Percentiles rank a stretch among this genome's conserved stretches.
These are phyloP conservation scores for Drosophila longiperda DNA, from an alignment of 2,888 invertebrate genomes.

Conservation along the genomic window DNA sequence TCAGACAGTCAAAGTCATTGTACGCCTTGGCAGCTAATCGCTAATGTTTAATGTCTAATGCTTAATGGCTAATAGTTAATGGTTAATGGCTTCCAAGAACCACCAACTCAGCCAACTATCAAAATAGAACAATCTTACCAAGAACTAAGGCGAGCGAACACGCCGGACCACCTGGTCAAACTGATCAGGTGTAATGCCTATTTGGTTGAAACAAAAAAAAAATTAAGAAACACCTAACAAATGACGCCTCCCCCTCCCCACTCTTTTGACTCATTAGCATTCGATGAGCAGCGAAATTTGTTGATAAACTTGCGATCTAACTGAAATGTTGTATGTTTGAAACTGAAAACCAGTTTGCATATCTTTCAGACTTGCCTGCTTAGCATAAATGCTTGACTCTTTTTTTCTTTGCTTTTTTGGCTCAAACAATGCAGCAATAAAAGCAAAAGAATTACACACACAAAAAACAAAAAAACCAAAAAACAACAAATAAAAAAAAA, in stretches of 20 bases:
- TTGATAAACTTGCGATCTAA: conserved; percentile 32
- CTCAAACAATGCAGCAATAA: conserved; percentile 61
- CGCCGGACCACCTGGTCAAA: conserved; percentile 61
- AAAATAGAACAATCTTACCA: conserved; percentile 77
- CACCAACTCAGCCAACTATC: conserved; percentile 48
- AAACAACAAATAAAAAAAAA: conserved; percentile 12
- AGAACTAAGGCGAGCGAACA: conserved; percentile 46
- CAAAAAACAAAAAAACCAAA: conserved; percentile 1
- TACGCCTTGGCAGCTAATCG: conserved; percentile 47
- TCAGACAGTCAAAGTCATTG: conserved; percentile 70
- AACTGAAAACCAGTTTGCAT: conserved; percentile 67
- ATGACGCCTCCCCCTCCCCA: conserved; percentile 56
- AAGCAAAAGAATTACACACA: conserved; percentile 10
- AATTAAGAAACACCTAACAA: conserved; percentile 47
- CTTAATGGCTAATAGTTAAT: conserved; percentile 32
- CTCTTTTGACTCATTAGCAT: conserved; percentile 60
- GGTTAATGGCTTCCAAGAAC: conserved; percentile 72
- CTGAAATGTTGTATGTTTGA: conserved; percentile 8
- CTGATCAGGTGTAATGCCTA: conserved; percentile 54
- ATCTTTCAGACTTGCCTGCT: conserved; percentile 41
- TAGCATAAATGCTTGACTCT: conserved; percentile 50
- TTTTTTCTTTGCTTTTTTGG: conserved; percentile 2
- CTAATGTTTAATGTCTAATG: conserved; percentile 45
- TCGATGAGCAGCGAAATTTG: conserved; percentile 58
- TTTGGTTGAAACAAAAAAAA: conserved; percentile 10